Evolutionary conservation across 2,113 vertebrate species (phyloP).

Genomic region (Scytalopus superciliaris): DNA sequence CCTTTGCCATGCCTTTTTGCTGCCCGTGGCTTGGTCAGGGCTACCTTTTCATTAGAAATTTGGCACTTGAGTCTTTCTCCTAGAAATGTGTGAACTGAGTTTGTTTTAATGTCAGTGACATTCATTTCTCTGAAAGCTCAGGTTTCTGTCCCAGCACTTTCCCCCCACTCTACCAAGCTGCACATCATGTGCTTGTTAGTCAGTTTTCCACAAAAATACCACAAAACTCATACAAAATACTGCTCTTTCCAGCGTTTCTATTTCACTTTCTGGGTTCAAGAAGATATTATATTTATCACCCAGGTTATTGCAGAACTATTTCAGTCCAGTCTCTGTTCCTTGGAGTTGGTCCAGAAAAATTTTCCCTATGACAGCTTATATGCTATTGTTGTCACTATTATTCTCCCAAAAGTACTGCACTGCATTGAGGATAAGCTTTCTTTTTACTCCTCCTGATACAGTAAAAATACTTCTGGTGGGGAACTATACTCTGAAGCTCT

Average conservation of each 20-base stretch:
- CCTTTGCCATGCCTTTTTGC: not conserved
- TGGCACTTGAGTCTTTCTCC: not conserved
- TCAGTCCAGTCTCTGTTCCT: not conserved
- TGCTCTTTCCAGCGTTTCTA: not conserved
- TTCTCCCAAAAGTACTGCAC: not conserved
- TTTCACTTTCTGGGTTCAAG: not conserved
- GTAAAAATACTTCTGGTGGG: not conserved
- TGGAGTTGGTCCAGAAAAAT: not conserved
- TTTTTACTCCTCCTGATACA: not conserved
- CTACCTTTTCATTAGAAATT: slow-evolving; percentile 6
- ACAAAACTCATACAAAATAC: not conserved
- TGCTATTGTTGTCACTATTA: not conserved
- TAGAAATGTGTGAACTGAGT: not conserved
- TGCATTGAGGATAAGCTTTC: not conserved
- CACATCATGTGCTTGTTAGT: slow-evolving; percentile 25
- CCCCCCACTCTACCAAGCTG: not conserved
- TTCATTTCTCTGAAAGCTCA: slow-evolving; percentile 17
- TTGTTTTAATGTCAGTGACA: not conserved
- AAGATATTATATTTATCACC: not conserved
- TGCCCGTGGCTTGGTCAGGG: not conserved
- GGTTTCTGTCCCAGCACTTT: not conserved
- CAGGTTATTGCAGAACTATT: not conserved
- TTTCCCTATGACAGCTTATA: not conserved
- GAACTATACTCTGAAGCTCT: not conserved
- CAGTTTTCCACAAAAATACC: slow-evolving; percentile 2